Evolutionary conservation across 2,888 invertebrate genomes (phyloP).

Genomic region (Mylabris sibirica): DNA sequence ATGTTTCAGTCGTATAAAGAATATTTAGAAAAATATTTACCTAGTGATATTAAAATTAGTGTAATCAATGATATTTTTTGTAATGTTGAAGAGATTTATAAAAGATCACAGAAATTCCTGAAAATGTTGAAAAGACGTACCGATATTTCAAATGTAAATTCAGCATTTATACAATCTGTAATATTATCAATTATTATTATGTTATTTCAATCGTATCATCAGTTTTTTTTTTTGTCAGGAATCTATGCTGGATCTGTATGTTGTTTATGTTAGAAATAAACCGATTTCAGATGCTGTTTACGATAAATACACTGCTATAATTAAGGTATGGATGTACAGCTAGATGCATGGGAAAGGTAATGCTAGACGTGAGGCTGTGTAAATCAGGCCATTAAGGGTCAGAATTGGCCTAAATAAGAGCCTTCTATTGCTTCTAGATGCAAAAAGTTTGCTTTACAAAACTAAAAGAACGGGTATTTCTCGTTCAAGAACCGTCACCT

Average conservation of each 20-base stretch:
- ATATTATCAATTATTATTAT: constrained; percentile 18
- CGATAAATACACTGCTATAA: constrained; percentile 36
- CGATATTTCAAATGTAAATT: constrained; percentile 8
- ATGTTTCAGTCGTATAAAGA: constrained; percentile 7
- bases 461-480: too few species aligned
- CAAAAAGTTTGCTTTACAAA: too few species aligned
- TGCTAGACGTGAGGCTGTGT: too few species aligned
- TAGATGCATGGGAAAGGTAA: too few species aligned
- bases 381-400: too few species aligned
- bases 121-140: constrained; percentile 28
- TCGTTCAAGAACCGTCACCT: too few species aligned
- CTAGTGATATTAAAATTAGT: not conserved
- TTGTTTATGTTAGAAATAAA: constrained; percentile 48
- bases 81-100: constrained; percentile 42
- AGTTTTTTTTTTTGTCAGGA: constrained; percentile 43
- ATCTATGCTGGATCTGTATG: constrained; percentile 46
- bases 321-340: constrained; percentile 31
- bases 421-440: too few species aligned
- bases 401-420: too few species aligned
- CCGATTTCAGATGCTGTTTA: constrained; percentile 38
- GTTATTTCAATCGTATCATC: not conserved
- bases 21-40: constrained; percentile 6
- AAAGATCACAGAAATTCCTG: constrained; percentile 38
- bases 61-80: constrained; percentile 36
- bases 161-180: constrained; percentile 41